Conservation (phyloP, 2,888 invertebrate genomes). For the Cheilosia soror region DNA sequence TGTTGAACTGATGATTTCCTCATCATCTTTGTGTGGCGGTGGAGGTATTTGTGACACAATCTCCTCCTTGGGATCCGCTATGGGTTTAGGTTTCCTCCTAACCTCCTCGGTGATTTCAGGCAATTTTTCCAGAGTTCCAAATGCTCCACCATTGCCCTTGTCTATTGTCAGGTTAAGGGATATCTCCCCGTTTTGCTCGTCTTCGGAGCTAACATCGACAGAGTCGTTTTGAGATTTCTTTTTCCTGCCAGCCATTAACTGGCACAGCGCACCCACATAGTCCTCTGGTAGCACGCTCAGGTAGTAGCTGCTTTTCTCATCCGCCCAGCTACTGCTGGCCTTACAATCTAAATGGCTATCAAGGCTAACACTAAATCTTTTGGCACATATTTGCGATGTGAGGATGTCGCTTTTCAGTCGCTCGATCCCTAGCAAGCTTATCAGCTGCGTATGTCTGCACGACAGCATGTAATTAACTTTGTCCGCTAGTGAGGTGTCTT, state of each 20-base stretch:
- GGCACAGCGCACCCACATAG: constrained; percentile 91
- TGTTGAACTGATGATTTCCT: constrained; percentile 34
- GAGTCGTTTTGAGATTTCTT: constrained; percentile 76
- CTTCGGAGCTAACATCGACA: constrained; percentile 39
- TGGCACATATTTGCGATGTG: constrained; percentile 86
- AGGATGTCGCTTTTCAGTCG: constrained; percentile 86
- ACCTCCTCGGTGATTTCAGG: constrained; percentile 58
- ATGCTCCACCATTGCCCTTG: constrained; percentile 76
- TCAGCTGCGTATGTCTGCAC: constrained; percentile 87
- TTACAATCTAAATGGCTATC: constrained; percentile 76
- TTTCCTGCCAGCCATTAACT: constrained; percentile 86
- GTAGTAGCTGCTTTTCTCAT: constrained; percentile 84
- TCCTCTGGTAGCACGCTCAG: constrained; percentile 87
- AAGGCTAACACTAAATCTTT: constrained; percentile 86
- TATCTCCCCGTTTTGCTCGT: constrained; percentile 70
- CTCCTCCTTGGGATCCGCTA: constrained; percentile 41
- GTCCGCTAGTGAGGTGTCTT: constrained; percentile 87
- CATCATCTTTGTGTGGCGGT: constrained; percentile 72
- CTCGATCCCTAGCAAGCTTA: constrained; percentile 86
- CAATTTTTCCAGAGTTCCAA: constrained; percentile 73
- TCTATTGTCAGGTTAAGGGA: constrained; percentile 79
- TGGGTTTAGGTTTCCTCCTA: constrained; percentile 57
- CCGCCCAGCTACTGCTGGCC: constrained; percentile 60
- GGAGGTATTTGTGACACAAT: constrained; percentile 76
- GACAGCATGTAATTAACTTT: constrained; percentile 90